Conservation (phyloP, 2,888 invertebrate species). For the Dryococelus australis region DNA sequence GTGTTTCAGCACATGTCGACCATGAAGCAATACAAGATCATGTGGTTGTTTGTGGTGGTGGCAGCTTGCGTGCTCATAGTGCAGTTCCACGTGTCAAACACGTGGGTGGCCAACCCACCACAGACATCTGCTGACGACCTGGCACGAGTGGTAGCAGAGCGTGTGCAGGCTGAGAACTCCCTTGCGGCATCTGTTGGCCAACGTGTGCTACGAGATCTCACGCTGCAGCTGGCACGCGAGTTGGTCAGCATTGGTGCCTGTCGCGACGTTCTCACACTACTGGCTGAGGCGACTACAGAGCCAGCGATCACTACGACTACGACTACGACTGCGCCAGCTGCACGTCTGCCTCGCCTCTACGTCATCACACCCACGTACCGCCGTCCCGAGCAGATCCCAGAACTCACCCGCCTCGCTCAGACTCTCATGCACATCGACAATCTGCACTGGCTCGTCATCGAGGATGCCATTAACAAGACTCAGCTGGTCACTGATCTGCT, state of each 20-base stretch:
- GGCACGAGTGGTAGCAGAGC: conserved; percentile 35
- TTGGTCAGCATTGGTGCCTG: conserved; percentile 32
- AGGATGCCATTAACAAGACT: conserved; percentile 69
- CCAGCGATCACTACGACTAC: neutral
- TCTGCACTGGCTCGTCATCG: conserved; percentile 83
- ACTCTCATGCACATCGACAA: conserved; percentile 76
- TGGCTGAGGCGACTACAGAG: neutral
- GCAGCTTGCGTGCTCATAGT: conserved; percentile 69
- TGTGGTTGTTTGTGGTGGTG: conserved; percentile 70
- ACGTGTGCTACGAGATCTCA: conserved; percentile 37
- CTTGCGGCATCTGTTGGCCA: conserved; percentile 39
- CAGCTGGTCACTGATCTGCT: conserved; percentile 61
- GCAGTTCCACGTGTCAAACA: conserved; percentile 69
- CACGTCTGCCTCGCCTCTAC: conserved; percentile 60
- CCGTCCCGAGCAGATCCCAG: conserved; percentile 77
- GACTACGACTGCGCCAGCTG: neutral
- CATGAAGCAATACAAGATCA: conserved; percentile 68
- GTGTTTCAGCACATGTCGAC: conserved; percentile 20
- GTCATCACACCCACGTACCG: conserved; percentile 78
- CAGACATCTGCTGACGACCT: conserved; percentile 32
- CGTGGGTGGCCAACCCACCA: conserved; percentile 39
- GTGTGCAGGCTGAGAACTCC: conserved; percentile 39
- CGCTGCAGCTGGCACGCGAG: conserved; percentile 41
- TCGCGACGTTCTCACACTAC: neutral
- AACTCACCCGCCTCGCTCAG: conserved; percentile 76